Evolutionary conservation across 2,888 invertebrate species (phyloP).

Genomic region (Acanthosoma haemorrhoidale): DNA sequence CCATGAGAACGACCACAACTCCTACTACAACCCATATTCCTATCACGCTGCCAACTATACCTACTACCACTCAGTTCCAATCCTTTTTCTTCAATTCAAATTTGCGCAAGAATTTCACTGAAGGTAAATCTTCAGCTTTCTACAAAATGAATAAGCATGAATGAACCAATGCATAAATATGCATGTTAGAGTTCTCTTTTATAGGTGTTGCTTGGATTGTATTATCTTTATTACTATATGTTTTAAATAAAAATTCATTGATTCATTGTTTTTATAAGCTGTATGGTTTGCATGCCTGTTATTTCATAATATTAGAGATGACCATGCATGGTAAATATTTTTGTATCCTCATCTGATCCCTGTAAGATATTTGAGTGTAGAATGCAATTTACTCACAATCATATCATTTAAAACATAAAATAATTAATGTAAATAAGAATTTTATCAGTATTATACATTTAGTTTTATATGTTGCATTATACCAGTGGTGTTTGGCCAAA

Average conservation of each 20-base stretch:
- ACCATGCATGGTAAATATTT: conserved; percentile 12
- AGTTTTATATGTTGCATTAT: no score
- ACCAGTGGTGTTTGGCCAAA: no score
- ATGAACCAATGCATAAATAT: neutral
- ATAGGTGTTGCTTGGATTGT: neutral
- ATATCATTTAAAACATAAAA: no score
- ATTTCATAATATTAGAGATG: neutral
- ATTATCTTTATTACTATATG: neutral
- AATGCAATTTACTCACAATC: no score
- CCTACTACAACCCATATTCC: conserved; percentile 43
- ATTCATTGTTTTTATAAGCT: no score
- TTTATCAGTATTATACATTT: no score
- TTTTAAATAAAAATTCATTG: no score
- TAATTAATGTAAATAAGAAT: no score
- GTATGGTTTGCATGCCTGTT: neutral
- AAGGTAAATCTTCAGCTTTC: conserved; percentile 33
- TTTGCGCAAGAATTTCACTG: conserved; percentile 44
- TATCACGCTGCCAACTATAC: conserved; percentile 42
- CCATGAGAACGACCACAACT: conserved; percentile 51
- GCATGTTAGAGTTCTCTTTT: neutral
- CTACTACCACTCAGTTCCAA: conserved; percentile 44
- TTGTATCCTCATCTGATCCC: no score
- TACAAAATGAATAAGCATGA: neutral
- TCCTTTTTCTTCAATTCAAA: conserved; percentile 1
- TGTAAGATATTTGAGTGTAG: no score